These are phyloP conservation scores for Sesamia nonagrioides DNA, from an alignment of 1,140 invertebrate genomes.

Conservation along the genomic window DNA sequence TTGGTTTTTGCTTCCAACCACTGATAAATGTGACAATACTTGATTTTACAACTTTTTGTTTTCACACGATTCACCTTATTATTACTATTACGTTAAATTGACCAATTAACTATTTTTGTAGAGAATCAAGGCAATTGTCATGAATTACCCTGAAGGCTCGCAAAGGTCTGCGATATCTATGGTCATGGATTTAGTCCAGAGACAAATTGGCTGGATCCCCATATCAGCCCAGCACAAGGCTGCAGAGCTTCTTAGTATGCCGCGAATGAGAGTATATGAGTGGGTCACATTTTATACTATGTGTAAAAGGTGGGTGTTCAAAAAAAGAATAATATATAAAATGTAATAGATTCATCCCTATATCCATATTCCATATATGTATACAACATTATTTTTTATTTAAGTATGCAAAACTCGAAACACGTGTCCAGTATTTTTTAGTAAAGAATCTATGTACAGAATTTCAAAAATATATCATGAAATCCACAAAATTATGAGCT, in stretches of 20 bases:
- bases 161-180: conserved; percentile 70
- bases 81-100: neutral
- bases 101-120: conserved; percentile 54
- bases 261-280: conserved; percentile 99
- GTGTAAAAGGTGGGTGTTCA: conserved; percentile 92
- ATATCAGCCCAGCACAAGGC: conserved; percentile 99
- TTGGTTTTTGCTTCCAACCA: no score
- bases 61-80: neutral
- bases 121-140: conserved; percentile 71
- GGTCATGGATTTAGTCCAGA: conserved; percentile 76
- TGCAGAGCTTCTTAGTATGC: conserved; percentile 95
- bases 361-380: no score
- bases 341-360: no score
- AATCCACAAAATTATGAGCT: no score
- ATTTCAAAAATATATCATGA: no score
- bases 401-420: no score
- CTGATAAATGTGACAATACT: no score
- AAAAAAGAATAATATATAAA: neutral
- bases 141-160: conserved; percentile 76
- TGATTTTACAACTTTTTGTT: no score
- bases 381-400: no score
- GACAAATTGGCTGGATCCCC: conserved; percentile 89
- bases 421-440: no score
- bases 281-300: conserved; percentile 99
- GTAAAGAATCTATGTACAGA: no score